Conservation (phyloP, 1,140 invertebrate genomes). For the Lepidotrigona ventralis region DNA sequence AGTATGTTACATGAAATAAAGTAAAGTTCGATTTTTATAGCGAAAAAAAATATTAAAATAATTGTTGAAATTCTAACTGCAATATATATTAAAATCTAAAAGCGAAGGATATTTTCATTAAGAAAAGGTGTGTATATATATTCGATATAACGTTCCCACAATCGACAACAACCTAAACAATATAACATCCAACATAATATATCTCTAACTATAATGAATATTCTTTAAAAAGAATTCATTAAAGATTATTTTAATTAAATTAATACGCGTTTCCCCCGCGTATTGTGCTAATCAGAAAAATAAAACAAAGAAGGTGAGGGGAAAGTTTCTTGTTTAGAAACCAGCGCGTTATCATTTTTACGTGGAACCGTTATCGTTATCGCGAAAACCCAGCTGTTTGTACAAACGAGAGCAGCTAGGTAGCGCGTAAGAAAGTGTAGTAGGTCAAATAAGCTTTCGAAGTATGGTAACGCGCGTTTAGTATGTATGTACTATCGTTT, state of each 20-base stretch:
- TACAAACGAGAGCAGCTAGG: conserved; percentile 12
- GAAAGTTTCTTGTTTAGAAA: neutral
- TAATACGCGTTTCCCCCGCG: neutral
- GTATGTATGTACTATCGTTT: neutral
- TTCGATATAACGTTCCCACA: no score
- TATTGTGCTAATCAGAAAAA: neutral
- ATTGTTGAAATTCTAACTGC: no score
- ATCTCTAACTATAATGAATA: no score
- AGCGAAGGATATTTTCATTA: no score
- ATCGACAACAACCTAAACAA: no score
- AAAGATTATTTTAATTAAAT: neutral
- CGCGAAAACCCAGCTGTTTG: conserved; percentile 15
- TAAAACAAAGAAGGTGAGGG: neutral
- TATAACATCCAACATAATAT: no score
- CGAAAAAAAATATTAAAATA: no score
- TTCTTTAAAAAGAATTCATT: no score
- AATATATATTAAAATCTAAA: no score
- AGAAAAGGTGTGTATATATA: no score
- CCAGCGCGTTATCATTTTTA: conserved; percentile 8
- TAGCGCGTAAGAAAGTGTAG: neutral
- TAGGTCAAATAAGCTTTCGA: conserved; percentile 9
- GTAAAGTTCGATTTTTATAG: no score
- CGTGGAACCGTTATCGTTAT: conserved; percentile 33
- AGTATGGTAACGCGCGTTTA: neutral
- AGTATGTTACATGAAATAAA: no score